Base-by-base conservation (phyloP, 2,888 invertebrate genomes). In the Pyrocoelia pectoralis region DNA sequence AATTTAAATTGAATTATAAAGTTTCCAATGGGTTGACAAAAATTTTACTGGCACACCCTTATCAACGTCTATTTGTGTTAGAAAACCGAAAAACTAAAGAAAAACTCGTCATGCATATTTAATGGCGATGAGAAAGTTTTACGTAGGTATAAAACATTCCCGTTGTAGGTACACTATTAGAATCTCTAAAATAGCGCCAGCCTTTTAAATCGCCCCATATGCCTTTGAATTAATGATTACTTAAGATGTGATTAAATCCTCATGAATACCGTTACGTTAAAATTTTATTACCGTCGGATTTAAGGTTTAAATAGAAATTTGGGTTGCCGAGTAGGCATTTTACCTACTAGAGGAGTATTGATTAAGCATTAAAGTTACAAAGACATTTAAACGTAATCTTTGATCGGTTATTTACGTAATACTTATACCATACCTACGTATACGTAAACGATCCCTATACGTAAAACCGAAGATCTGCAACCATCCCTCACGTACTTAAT, bases 231-330 rank as follows among this genome's bases (percentile, higher is more conserved):
- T 72, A 72, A 72, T 72, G 68, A 72, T 72, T 66, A 64, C 68
- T 66, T 68, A 68, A 70, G 68, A 68, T 68, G 69, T 68, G 72
- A 70, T 72, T 72, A 72, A 72, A 70, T 69, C 64, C 69, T 72
- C 70, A 70, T 72, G 70, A 70, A 71, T 72, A 71, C 70, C 70
- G 67, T 60, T 12, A 66, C 71, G 72, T 74, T 73, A 73, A 74
- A 72, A 72, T 73, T 74, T 73, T 73, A 74, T 71, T 73, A 62
- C 46, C 17, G 70, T 61, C 63, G 72, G 74, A 72, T 74, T 73
- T 73, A 72, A 72, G 72, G 72, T 74, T 72, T 68, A 62, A 62
- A 58, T 41, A 54, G 18, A 43, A 41, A 18, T 33, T 41, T 51
- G 40, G 41, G 50, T 2, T 19, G 15, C 53, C 28, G 19, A 17